Conservation (phyloP, 2,888 invertebrate genomes). For the Morpho achilles region DNA sequence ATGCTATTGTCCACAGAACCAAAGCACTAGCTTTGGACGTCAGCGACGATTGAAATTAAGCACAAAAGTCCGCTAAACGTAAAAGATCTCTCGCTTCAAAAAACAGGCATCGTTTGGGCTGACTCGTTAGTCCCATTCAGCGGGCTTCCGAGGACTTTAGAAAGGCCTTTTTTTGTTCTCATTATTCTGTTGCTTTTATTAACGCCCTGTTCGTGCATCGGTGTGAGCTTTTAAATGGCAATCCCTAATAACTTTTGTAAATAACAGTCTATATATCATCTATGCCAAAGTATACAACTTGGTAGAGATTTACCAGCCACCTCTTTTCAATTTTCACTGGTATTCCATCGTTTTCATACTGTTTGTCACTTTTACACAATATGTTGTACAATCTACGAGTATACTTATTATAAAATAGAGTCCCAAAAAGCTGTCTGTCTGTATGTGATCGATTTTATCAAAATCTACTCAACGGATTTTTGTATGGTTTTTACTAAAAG, state of each 20-base stretch:
- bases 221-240: constrained; percentile 28
- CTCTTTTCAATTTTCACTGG: too few relatives aligned
- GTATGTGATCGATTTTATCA: too few relatives aligned
- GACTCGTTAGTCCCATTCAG: constrained; percentile 65
- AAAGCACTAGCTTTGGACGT: constrained; percentile 17
- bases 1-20: constrained; percentile 19
- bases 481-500: too few relatives aligned
- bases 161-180: constrained; percentile 43
- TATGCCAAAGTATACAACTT: too few relatives aligned
- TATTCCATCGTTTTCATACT: too few relatives aligned
- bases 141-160: constrained; percentile 41
- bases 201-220: constrained; percentile 32
- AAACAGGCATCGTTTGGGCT: constrained; percentile 44
- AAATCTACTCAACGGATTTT: too few relatives aligned
- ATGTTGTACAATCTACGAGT: too few relatives aligned
- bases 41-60: constrained; percentile 35
- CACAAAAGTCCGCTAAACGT: constrained; percentile 40
- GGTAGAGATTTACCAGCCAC: too few relatives aligned
- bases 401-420: too few relatives aligned
- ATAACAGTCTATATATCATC: too few relatives aligned
- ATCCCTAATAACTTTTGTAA: constrained; percentile 15
- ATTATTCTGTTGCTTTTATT: constrained; percentile 37
- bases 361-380: too few relatives aligned
- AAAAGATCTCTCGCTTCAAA: constrained; percentile 38
- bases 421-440: too few relatives aligned